A percentile compares a stretch with the other conserved stretches of the same genome.
phyloP scores from a whole-genome alignment of 2,113 vertebrate genomes.

The Morone saxatilis region DNA sequence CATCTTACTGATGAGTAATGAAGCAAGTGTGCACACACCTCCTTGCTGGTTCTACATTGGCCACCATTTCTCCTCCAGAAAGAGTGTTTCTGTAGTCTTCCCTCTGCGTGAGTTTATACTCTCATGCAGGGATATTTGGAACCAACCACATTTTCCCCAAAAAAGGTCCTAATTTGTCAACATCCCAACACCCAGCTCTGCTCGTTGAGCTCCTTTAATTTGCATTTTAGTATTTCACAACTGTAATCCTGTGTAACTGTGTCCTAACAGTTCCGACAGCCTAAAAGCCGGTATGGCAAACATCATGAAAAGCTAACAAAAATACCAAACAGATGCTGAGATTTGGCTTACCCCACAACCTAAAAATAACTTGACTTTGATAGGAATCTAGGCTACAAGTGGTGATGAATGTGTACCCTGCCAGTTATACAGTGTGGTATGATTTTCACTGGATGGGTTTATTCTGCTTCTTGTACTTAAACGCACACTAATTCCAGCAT shows the following conservation, averaged over 20 bases:
- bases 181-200: neutral
- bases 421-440: neutral
- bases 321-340: conserved; percentile 50
- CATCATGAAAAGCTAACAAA: conserved; percentile 19
- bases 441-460: conserved; percentile 33
- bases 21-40: conserved; percentile 23
- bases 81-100: conserved; percentile 22
- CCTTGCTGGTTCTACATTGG: conserved; percentile 1
- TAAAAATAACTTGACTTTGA: conserved; percentile 58
- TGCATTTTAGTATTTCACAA: conserved; percentile 2
- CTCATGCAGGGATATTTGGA: neutral
- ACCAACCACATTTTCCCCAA: neutral
- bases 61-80: conserved; percentile 22
- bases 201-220: neutral
- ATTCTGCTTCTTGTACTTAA: conserved; percentile 13
- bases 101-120: neutral
- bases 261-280: neutral
- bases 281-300: neutral
- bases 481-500: neutral
- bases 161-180: neutral
- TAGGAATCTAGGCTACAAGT: conserved; percentile 37
- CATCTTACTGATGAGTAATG: conserved; percentile 53
- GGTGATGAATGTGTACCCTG: conserved; percentile 5
- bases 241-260: neutral
- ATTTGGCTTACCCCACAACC: conserved; percentile 4